Percentiles rank a stretch among this genome's conserved stretches.
Conservation (phyloP, 2,888 invertebrate genomes). For the Tinea trinotella region DNA sequence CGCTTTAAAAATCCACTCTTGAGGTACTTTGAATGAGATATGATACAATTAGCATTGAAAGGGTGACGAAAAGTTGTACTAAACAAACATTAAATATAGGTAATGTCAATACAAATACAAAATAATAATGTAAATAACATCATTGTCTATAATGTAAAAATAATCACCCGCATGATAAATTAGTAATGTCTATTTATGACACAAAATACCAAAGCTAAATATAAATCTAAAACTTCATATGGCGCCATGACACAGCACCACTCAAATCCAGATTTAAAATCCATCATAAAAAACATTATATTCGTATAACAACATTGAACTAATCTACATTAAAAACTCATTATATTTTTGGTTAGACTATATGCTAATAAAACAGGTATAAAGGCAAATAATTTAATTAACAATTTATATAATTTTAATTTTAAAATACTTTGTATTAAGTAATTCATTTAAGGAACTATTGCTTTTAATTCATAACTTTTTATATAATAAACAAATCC, state of each 20-base stretch:
- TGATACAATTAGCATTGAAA: too few species aligned
- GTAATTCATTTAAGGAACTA: background rate
- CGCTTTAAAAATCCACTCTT: too few species aligned
- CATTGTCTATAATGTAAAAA: background rate
- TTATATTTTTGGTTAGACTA: background rate
- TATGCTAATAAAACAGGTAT: background rate
- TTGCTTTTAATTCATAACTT: background rate
- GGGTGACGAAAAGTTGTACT: too few species aligned
- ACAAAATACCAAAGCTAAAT: background rate
- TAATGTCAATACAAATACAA: too few species aligned
- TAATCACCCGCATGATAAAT: background rate
- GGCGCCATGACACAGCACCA: constrained; percentile 6
- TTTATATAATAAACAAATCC: background rate
- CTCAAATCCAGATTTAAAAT: constrained; percentile 6
- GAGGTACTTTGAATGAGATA: too few species aligned
- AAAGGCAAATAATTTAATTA: background rate
- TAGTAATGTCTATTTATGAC: background rate
- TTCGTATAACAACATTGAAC: background rate
- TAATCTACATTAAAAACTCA: constrained; percentile 6
- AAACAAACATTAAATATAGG: too few species aligned
- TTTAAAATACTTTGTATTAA: background rate
- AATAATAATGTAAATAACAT: background rate
- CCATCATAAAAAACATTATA: background rate
- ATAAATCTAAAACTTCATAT: background rate
- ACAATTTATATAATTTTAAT: background rate